Percentiles rank a stretch among this genome's conserved stretches.
Conservation (phyloP, 1,140 invertebrate genomes). For the Lanistes nyassanus region DNA sequence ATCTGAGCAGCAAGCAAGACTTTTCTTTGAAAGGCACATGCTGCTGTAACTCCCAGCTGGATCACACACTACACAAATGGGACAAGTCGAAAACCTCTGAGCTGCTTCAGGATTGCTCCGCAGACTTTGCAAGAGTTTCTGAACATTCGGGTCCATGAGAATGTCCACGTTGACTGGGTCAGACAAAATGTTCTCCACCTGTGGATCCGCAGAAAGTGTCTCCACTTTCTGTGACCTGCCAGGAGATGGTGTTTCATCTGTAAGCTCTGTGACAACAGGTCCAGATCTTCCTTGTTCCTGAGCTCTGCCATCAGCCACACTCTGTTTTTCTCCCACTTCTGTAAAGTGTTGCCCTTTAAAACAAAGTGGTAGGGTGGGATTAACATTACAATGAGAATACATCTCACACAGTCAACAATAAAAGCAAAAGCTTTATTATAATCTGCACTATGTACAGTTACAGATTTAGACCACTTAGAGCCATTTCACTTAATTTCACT, state of each 20-base stretch:
- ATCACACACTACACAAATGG: not conserved
- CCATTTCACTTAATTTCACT: too few relatives aligned
- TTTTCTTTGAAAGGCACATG: not conserved
- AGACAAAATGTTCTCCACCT: constrained; percentile 14
- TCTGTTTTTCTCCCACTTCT: constrained; percentile 23
- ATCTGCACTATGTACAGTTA: too few relatives aligned
- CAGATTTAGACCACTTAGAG: too few relatives aligned
- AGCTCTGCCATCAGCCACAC: not conserved
- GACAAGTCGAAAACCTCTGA: constrained; percentile 42
- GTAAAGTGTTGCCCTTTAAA: constrained; percentile 41
- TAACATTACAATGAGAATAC: not conserved
- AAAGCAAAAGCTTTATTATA: not conserved
- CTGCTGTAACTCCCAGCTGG: not conserved
- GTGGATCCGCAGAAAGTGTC: constrained; percentile 11
- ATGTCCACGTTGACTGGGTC: constrained; percentile 44
- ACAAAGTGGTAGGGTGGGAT: not conserved
- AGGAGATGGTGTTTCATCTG: not conserved
- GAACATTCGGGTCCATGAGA: constrained; percentile 51
- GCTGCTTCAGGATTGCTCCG: constrained; percentile 48
- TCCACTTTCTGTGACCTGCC: not conserved
- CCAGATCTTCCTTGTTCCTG: not conserved
- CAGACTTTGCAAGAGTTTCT: constrained; percentile 45
- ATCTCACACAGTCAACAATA: not conserved
- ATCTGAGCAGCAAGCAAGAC: not conserved
- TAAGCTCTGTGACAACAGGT: constrained; percentile 19